These are phyloP conservation scores for Spea multiplicata DNA, from an alignment of 2,113 vertebrate genomes.

Conservation along the genomic window DNA sequence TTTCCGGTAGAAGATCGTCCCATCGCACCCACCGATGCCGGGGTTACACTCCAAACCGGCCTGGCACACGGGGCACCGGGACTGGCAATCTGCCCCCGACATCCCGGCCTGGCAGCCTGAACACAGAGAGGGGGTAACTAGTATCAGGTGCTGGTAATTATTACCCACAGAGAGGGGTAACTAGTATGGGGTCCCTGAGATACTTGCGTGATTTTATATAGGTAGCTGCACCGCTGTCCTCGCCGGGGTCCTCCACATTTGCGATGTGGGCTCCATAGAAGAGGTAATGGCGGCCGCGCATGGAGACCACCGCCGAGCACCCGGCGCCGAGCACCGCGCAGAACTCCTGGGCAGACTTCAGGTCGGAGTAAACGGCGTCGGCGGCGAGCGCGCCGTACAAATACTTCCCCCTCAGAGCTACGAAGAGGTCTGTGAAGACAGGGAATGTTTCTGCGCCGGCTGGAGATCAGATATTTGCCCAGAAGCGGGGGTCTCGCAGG, in stretches of 20 bases:
- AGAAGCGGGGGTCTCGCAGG: too few species aligned
- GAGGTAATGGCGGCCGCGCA: not conserved
- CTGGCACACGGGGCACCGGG: slow-evolving; percentile 2
- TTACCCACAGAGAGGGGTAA: too few species aligned
- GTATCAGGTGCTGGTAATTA: too few species aligned
- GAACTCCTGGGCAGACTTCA: slow-evolving; percentile 7
- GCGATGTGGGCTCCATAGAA: slow-evolving; percentile 17
- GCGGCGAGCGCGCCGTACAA: not conserved
- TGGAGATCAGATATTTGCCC: too few species aligned
- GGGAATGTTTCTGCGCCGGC: not conserved
- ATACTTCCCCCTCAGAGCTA: slow-evolving; percentile 25
- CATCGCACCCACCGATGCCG: slow-evolving; percentile 11
- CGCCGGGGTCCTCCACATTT: not conserved
- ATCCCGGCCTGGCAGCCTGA: slow-evolving; percentile 25
- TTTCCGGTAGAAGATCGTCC: slow-evolving; percentile 19
- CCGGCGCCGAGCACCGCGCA: slow-evolving; percentile 26
- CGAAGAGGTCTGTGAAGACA: slow-evolving; percentile 9
- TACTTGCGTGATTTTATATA: slow-evolving; percentile 30
- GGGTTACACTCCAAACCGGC: slow-evolving; percentile 34
- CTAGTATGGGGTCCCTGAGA: not conserved
- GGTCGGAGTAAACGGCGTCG: not conserved
- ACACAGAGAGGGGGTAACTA: too few species aligned
- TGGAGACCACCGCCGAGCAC: slow-evolving; percentile 28
- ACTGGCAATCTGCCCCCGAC: slow-evolving; percentile 38
- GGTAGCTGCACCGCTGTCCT: not conserved